phyloP scores from a whole-genome alignment of 2,113 vertebrate species.

The Rhabdornis inornatus region DNA sequence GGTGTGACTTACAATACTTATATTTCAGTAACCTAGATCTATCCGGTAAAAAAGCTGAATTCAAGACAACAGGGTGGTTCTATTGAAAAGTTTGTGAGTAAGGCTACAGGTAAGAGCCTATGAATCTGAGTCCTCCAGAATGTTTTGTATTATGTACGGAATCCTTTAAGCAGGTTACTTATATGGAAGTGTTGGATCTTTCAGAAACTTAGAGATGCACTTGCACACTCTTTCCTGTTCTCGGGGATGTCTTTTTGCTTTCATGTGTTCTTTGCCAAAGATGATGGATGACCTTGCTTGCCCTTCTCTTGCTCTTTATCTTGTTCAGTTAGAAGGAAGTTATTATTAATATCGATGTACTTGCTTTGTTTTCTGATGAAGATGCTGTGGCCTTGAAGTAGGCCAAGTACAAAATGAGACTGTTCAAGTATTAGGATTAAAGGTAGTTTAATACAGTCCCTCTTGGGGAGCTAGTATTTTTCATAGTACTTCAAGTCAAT shows the following conservation, averaged over 20 bases:
- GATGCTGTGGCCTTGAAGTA: not conserved
- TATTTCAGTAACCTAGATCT: not conserved
- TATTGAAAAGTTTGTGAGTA: not conserved
- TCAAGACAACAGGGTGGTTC: not conserved
- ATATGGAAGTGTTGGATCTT: not conserved
- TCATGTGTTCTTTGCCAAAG: not conserved
- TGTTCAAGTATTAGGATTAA: not conserved
- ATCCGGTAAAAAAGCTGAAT: not conserved
- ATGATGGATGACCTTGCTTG: not conserved
- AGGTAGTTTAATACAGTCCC: not conserved
- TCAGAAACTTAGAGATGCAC: not conserved
- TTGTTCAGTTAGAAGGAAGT: not conserved
- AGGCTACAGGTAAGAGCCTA: not conserved
- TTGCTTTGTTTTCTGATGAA: not conserved
- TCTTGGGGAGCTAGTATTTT: not conserved
- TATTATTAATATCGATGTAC: not conserved
- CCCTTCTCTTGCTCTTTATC: not conserved
- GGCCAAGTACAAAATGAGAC: not conserved
- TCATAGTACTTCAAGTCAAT: not conserved
- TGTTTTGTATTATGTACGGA: not conserved
- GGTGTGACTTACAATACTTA: not conserved
- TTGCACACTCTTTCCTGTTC: not conserved
- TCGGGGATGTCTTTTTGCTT: accelerated
- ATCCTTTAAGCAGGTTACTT: not conserved
- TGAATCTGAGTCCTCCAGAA: not conserved